Conservation (phyloP, 2,113 vertebrate genomes). For the Carassius gibelio region DNA sequence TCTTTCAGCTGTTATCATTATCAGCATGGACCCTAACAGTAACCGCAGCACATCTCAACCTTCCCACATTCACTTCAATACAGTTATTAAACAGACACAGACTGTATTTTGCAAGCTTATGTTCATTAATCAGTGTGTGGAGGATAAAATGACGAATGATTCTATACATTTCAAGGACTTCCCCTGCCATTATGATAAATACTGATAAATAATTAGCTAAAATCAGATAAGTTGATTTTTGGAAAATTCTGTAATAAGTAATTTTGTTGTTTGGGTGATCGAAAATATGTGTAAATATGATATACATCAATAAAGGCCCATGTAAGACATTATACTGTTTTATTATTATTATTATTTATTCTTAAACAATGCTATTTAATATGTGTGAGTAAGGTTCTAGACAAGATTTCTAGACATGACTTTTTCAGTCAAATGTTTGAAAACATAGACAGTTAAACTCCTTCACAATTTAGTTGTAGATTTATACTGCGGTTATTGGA, state of each 20-base stretch:
- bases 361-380: not conserved
- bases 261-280: no score
- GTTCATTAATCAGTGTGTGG: not conserved
- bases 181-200: not conserved
- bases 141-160: not conserved
- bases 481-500: slow-evolving; percentile 45
- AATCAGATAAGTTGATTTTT: not conserved
- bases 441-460: slow-evolving; percentile 35
- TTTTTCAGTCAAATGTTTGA: slow-evolving; percentile 35
- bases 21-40: not conserved
- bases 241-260: not conserved
- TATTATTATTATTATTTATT: no score
- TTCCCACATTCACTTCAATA: not conserved
- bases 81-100: not conserved
- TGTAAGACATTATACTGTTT: not conserved
- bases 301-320: not conserved
- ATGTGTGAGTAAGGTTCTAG: not conserved
- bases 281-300: not conserved
- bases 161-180: not conserved
- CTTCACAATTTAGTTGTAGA: slow-evolving; percentile 23
- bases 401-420: slow-evolving; percentile 5
- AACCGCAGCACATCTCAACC: not conserved
- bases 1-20: slow-evolving; percentile 38
- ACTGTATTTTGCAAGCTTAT: not conserved
- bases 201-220: not conserved